Percentiles rank a stretch among this genome's conserved stretches.
Evolutionary conservation across 2,888 invertebrate genomes (phyloP).

Genomic region (Nasonovia ribisnigri): DNA sequence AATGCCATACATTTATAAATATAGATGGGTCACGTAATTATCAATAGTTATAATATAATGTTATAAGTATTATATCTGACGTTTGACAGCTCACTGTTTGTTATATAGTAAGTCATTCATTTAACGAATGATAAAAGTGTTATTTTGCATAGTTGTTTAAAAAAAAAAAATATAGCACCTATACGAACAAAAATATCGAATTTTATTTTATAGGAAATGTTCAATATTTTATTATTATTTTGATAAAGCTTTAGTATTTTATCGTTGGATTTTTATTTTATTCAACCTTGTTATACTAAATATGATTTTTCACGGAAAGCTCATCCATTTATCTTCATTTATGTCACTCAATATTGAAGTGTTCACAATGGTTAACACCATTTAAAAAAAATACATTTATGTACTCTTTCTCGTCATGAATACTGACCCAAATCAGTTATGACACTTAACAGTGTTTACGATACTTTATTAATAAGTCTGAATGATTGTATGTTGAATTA

Average conservation of each 20-base stretch:
- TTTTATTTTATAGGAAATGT: neutral
- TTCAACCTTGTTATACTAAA: slow-evolving; percentile 33
- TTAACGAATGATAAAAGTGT: neutral
- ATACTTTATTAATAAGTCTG: slow-evolving; percentile 27
- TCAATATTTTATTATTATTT: neutral
- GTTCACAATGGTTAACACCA: slow-evolving; percentile 52
- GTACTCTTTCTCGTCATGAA: neutral
- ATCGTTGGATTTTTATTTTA: slow-evolving; percentile 19
- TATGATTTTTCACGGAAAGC: slow-evolving; percentile 38
- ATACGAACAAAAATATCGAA: neutral
- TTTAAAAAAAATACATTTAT: slow-evolving; percentile 40
- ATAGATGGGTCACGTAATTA: neutral
- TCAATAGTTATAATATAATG: neutral
- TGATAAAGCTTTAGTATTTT: neutral
- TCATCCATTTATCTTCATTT: slow-evolving; percentile 56
- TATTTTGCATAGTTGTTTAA: neutral
- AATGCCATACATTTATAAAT: neutral
- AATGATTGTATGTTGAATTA: neutral
- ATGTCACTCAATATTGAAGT: slow-evolving; percentile 55
- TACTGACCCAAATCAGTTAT: slow-evolving; percentile 41
- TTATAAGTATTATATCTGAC: neutral
- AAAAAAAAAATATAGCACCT: too few relatives aligned
- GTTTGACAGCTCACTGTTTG: neutral
- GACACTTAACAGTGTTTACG: neutral
- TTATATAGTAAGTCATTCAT: neutral